Percentiles rank a stretch among this genome's conserved stretches.
Evolutionary conservation across 2,888 invertebrate species (phyloP).

Genomic region (Cataglyphis rosenhaueri): DNA sequence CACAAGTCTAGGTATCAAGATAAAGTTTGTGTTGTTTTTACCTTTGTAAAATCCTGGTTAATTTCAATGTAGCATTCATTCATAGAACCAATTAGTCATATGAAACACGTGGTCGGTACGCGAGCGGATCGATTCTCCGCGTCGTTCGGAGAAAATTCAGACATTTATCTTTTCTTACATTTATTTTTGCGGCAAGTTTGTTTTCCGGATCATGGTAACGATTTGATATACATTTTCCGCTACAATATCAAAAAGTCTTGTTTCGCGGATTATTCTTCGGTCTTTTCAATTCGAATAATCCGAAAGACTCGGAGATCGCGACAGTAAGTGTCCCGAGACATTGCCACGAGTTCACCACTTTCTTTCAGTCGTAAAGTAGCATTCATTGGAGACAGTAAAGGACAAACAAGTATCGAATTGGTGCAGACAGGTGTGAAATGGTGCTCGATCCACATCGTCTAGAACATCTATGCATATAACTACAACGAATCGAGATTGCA

Average conservation of each 20-base stretch:
- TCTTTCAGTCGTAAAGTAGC: constrained; percentile 67
- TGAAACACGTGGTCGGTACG: constrained; percentile 80
- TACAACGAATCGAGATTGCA: constrained; percentile 64
- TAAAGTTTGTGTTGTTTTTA: constrained; percentile 84
- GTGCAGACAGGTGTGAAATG: constrained; percentile 84
- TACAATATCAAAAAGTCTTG: background rate
- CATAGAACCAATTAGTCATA: constrained; percentile 85
- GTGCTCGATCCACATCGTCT: constrained; percentile 85
- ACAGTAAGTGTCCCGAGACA: constrained; percentile 73
- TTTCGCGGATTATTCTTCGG: background rate
- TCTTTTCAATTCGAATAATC: constrained; percentile 14
- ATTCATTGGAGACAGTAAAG: constrained; percentile 71
- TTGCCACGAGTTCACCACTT: constrained; percentile 72
- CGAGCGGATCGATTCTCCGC: constrained; percentile 67
- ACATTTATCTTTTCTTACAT: constrained; percentile 9
- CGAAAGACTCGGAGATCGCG: constrained; percentile 68
- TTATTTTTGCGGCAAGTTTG: constrained; percentile 3
- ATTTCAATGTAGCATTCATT: constrained; percentile 85
- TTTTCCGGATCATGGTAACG: constrained; percentile 1
- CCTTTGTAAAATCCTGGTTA: constrained; percentile 86
- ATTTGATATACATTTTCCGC: constrained; percentile 33
- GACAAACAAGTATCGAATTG: constrained; percentile 77
- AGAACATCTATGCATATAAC: constrained; percentile 81
- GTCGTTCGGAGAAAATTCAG: constrained; percentile 60
- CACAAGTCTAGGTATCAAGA: constrained; percentile 80